phyloP scores from a whole-genome alignment of 2,113 vertebrate species.

The Boulengeromyrus knoepffleri region DNA sequence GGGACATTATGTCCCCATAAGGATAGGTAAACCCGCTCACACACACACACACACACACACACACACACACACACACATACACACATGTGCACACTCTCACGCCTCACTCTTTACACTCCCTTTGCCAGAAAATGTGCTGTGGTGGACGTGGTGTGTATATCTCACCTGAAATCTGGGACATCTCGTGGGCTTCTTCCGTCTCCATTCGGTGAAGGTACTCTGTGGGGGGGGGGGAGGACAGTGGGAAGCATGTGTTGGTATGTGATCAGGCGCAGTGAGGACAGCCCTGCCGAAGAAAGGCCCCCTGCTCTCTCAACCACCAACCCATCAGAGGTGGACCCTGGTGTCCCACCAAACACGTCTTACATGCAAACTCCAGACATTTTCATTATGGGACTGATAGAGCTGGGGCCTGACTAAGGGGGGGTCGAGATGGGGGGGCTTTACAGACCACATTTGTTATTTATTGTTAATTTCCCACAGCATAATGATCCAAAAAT shows the following conservation, averaged over 20 bases:
- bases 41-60: no score
- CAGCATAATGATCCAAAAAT: slow-evolving; percentile 99
- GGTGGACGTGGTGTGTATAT: slow-evolving; percentile 9
- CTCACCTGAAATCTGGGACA: slow-evolving; percentile 97
- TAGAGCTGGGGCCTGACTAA: slow-evolving; percentile 33
- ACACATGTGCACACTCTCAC: neutral
- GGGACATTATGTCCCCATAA: no score
- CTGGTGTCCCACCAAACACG: slow-evolving; percentile 76
- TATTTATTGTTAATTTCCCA: slow-evolving; percentile 99
- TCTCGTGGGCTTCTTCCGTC: slow-evolving; percentile 89
- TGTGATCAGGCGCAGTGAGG: slow-evolving; percentile 57
- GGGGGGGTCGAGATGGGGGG: slow-evolving; percentile 18
- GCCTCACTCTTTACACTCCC: neutral
- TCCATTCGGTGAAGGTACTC: slow-evolving; percentile 94
- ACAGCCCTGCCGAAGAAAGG: slow-evolving; percentile 46
- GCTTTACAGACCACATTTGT: slow-evolving; percentile 85
- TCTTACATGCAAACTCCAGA: slow-evolving; percentile 95
- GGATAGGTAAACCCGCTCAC: no score
- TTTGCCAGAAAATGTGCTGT: no score
- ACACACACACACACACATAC: neutral
- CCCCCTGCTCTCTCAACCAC: slow-evolving; percentile 54
- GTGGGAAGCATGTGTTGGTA: slow-evolving; percentile 16
- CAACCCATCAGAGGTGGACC: slow-evolving; percentile 67
- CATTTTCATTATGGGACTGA: slow-evolving; percentile 83
- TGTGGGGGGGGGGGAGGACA: slow-evolving; percentile 50